Base-by-base conservation (phyloP, 2,888 invertebrate genomes). In the Amphipoea oculea region DNA sequence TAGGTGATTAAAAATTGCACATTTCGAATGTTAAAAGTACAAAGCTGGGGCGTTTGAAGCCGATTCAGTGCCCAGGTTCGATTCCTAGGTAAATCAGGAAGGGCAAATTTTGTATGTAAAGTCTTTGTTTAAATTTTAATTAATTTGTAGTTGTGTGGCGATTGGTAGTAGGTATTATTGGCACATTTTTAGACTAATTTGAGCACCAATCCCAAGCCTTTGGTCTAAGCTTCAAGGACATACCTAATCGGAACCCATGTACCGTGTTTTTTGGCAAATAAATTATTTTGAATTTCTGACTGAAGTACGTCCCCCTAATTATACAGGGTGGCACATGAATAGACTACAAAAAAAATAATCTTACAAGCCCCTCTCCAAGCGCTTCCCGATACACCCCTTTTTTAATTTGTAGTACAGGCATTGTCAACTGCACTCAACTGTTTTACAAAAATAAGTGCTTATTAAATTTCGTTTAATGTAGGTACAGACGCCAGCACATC, bases 11-110 rank as follows among this genome's bases (percentile, higher is more conserved):
- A 65, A 66, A 70, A 67, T 54, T 67, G 45, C 1, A n/a, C 6
- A 29, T 40, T 67, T 40, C 0, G 2, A n/a, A 60, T 29, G 70
- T 60, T 17, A n/a, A 40, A 29, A 14, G 14, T 57, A 54, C 14
- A 45, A 20, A 14, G 20, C 2, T 23, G 1, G 17, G 14, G 48
- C 12, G 45, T 66, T 76, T 62, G 9, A 54, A 17, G 67, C 14
- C 20, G 54, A 69, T 45, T 23, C 20, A 51, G 23, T 23, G 60
- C 40, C 29, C 36, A 20, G 82, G 76, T 84, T 85, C 76, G 76
- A 68, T 54, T 70, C 73, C 81, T 54, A 36, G 68, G 40, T 60
- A 4, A 45, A 1, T 17, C 14, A 0, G 23, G 5, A 63, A 11
- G 11, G 12, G 36, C 40, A 54, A 12, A 63, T 40, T 45, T 66